Conservation (phyloP, 2,888 invertebrate genomes). For the Troilus luridus region DNA sequence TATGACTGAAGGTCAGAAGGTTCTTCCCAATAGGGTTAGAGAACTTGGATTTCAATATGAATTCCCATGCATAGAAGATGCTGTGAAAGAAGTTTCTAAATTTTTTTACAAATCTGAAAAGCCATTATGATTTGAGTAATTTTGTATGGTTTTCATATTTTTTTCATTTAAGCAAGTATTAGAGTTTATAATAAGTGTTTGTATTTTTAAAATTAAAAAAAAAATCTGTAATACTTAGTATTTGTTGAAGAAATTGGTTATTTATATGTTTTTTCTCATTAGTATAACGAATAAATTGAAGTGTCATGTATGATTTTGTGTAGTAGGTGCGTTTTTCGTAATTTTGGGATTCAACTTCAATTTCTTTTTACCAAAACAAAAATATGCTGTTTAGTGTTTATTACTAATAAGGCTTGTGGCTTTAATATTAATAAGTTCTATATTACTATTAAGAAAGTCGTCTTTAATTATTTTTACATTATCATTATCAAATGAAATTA, state of each 20-base stretch:
- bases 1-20: constrained; percentile 89
- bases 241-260: background rate
- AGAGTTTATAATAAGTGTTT: background rate
- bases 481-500: background rate
- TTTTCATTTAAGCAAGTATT: constrained; percentile 11
- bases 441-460: background rate
- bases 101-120: constrained; percentile 63
- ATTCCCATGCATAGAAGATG: constrained; percentile 81
- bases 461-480: background rate
- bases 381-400: background rate
- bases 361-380: background rate
- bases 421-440: background rate
- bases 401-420: background rate
- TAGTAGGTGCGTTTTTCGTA: background rate
- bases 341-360: background rate
- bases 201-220: too few species aligned
- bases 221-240: background rate
- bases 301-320: background rate
- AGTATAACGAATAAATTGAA: background rate
- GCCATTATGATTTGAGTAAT: constrained; percentile 55
- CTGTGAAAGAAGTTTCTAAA: constrained; percentile 74
- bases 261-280: background rate
- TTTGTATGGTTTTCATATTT: constrained; percentile 3
- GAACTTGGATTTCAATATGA: constrained; percentile 82
- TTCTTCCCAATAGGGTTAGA: constrained; percentile 82